Conservation (phyloP, 2,888 invertebrate genomes). For the Cataglyphis albicans region DNA sequence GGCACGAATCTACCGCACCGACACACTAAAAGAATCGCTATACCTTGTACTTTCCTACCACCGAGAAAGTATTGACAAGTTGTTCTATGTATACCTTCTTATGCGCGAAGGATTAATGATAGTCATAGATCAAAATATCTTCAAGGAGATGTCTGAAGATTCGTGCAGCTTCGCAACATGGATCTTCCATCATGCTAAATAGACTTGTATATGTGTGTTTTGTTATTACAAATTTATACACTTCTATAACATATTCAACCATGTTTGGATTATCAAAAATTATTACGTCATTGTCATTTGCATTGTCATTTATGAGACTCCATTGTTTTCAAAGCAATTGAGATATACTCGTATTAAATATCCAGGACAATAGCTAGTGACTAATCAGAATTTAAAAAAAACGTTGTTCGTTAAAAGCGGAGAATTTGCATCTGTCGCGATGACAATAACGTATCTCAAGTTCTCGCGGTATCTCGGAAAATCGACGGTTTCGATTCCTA, state of each 20-base stretch:
- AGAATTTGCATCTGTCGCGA: not conserved
- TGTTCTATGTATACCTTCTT: not conserved
- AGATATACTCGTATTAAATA: not conserved
- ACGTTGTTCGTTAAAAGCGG: not conserved
- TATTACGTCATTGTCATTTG: not conserved
- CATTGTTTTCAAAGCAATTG: not conserved
- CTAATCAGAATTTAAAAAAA: not conserved
- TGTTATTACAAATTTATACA: not conserved
- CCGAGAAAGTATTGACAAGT: constrained; percentile 29
- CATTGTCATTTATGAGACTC: not conserved
- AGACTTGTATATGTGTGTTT: not conserved
- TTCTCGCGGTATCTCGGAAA: constrained; percentile 4
- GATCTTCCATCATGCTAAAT: not conserved
- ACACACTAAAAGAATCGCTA: constrained; percentile 10
- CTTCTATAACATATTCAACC: not conserved
- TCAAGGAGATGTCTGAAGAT: not conserved
- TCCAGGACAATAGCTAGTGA: not conserved
- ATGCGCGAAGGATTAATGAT: not conserved
- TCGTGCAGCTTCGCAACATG: not conserved
- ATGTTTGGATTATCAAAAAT: not conserved
- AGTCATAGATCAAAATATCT: constrained; percentile 22
- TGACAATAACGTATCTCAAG: not conserved
- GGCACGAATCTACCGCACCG: not conserved
- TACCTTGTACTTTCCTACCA: constrained; percentile 24
- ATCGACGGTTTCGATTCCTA: constrained; percentile 40